Evolutionary conservation across 2,888 invertebrate genomes (phyloP), one percentile per base, ranked within the genome.

Genomic region (Ophion obscuratus): DNA sequence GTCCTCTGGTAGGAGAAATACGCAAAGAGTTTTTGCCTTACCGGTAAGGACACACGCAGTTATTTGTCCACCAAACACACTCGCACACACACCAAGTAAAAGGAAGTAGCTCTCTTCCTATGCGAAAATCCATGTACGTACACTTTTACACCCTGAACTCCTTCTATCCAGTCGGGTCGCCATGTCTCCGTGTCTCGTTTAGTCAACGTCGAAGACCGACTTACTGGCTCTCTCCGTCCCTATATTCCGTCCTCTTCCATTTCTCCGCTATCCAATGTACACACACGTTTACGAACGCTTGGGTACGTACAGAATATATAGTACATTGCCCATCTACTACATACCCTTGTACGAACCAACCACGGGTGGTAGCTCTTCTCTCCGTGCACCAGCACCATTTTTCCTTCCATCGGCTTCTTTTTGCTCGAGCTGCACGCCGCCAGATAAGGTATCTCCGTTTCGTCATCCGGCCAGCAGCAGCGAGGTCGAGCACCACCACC

Each of bases 201-300:
- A 91, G 91, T 92, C 90, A 92, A 91, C 89, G 92, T 91, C 91
- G 91, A 92, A 91, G 89, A 81, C 89, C 90, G 90, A 90, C 91
- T 89, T 89, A 90, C 90, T 87, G 81, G 85, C 84, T 71, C 87
- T 68, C 53, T 64, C 68, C 47, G 84, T 44, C 78, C 77, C 83
- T 82, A 53, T 64, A 81, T 68, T 67, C 59, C 75, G 36, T 61
- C 74, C 53, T 87, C 59, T 77, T 84, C 86, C 83, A 70, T 73
- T 84, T 75, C 81, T 78, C 83, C 75, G 74, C 76, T 71, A 62
- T 71, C 61, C 53, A 57, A 2, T 53, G 59, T 59, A 61, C 59
- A 68, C 44, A 59, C 75, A 53, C 31, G 57, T 40, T n/a, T 27
- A 24, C 10, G 73, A 36, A 57, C 44, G 61, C 47, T 47, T 61